A percentile compares a stretch with the other conserved stretches of the same genome.
Conservation (phyloP, 2,113 vertebrate genomes). For the Ammodytes dubius region DNA sequence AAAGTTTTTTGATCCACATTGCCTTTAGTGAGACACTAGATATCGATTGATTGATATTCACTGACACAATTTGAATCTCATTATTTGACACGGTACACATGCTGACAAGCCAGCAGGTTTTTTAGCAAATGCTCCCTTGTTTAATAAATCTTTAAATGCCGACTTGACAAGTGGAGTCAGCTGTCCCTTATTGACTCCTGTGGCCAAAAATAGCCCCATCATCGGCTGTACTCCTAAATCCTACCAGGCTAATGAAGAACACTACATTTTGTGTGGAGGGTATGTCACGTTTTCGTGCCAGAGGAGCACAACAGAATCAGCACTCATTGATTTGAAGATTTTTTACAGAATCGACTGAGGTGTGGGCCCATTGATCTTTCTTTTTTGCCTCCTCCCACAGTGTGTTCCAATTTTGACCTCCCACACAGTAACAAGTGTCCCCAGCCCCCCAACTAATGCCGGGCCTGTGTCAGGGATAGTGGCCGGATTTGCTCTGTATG, state of each 20-base stretch:
- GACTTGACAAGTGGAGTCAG: slow-evolving; percentile 8
- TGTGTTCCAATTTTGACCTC: slow-evolving; percentile 20
- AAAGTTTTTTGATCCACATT: background rate
- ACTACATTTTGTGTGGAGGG: slow-evolving; percentile 33
- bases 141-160: background rate
- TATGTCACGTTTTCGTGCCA: slow-evolving; percentile 48
- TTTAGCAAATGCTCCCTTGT: background rate
- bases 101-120: background rate
- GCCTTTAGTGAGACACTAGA: background rate
- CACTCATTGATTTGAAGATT: slow-evolving; percentile 62
- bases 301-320: slow-evolving; percentile 55
- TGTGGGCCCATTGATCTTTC: slow-evolving; percentile 56
- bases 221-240: slow-evolving; percentile 53
- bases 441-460: background rate
- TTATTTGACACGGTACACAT: background rate
- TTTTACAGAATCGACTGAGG: slow-evolving; percentile 33
- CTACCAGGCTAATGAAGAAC: slow-evolving; percentile 39
- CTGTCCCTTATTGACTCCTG: slow-evolving; percentile 5
- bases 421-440: background rate
- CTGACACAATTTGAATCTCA: background rate
- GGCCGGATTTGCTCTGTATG: background rate
- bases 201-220: slow-evolving; percentile 57
- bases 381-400: background rate
- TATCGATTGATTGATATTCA: background rate
- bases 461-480: background rate